Conservation (phyloP, 2,888 invertebrate genomes). For the Panorpa germanica region DNA sequence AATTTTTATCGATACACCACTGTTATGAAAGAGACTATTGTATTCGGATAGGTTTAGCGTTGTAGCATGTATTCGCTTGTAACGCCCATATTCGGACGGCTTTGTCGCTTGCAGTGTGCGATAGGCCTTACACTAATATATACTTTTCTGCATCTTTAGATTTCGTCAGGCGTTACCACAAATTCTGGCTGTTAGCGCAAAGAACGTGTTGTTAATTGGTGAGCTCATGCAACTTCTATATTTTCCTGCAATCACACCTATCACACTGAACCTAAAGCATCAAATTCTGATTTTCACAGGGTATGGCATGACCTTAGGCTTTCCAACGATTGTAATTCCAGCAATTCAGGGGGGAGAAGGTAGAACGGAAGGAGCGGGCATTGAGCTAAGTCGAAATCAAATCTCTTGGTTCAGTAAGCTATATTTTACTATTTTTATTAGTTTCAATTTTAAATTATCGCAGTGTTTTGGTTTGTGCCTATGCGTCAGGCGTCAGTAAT, state of each 20-base stretch:
- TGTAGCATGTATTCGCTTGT: no score
- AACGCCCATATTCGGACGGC: no score
- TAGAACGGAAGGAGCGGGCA: constrained; percentile 20
- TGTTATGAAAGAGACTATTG: no score
- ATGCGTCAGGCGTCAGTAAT: constrained; percentile 1
- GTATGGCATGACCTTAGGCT: constrained; percentile 66
- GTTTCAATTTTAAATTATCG: constrained; percentile 9
- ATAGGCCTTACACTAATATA: no score
- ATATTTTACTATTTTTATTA: no score
- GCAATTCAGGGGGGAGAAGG: constrained; percentile 36
- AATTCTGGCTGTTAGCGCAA: constrained; percentile 59
- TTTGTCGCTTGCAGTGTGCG: no score
- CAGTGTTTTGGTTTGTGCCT: background rate
- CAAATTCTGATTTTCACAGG: constrained; percentile 21
- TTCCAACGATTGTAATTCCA: constrained; percentile 64
- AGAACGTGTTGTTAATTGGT: constrained; percentile 56
- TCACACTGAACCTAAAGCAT: background rate
- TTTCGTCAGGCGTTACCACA: constrained; percentile 46
- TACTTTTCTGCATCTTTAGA: background rate
- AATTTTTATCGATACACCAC: no score
- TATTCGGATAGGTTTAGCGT: no score
- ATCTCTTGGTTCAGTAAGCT: constrained; percentile 58
- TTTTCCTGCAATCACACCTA: background rate
- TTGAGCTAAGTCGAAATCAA: constrained; percentile 36
- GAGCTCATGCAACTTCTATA: constrained; percentile 15